Evolutionary conservation across 92 coral and sea anemone species (phyloP).

Genomic region (Blastomussa wellsi): DNA sequence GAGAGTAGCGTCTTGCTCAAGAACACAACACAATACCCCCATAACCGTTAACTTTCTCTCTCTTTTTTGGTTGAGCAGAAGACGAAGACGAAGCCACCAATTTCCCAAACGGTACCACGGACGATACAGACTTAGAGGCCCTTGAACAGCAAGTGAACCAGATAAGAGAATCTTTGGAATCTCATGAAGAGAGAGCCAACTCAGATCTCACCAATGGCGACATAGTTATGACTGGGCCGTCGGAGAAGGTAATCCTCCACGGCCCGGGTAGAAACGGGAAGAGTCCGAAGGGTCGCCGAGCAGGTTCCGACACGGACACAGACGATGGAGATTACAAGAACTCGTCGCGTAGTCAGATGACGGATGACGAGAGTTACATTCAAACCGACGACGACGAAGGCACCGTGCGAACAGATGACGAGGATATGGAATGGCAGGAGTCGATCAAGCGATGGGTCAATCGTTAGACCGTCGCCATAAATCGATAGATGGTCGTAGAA

Average conservation of each 20-base stretch:
- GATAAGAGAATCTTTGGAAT: conserved; percentile 79
- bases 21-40: no score
- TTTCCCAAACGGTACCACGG: conserved; percentile 27
- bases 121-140: conserved; percentile 73
- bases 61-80: conserved; percentile 26
- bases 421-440: conserved; percentile 92
- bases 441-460: conserved; percentile 92
- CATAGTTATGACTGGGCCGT: conserved; percentile 44
- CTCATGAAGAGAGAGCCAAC: conserved; percentile 46
- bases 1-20: no score
- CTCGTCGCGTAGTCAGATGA: conserved; percentile 82
- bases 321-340: conserved; percentile 72
- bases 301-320: conserved; percentile 75
- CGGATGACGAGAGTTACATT: conserved; percentile 92
- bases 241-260: conserved; percentile 53
- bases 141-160: conserved; percentile 83
- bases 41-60: neutral
- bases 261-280: conserved; percentile 47
- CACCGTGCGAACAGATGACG: conserved; percentile 88
- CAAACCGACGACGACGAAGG: conserved; percentile 93
- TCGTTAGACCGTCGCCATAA: conserved; percentile 63
- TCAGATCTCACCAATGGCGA: conserved; percentile 67
- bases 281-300: conserved; percentile 41
- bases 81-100: conserved; percentile 65
- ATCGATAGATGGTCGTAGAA: conserved; percentile 24